Evolutionary conservation across 2,888 invertebrate genomes (phyloP).

Genomic region (Carcina quercana): DNA sequence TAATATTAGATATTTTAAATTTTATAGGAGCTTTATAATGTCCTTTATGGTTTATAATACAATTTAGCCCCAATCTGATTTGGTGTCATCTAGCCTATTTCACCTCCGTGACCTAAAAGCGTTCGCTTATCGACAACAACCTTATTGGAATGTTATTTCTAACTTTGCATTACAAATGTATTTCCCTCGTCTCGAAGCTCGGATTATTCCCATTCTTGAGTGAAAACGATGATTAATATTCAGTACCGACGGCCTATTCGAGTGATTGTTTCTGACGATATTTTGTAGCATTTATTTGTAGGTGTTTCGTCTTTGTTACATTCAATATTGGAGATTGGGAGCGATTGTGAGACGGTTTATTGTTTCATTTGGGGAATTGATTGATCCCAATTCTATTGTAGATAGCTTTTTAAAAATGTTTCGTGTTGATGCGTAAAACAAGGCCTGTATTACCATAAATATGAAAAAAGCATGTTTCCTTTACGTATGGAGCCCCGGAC

Average conservation of each 20-base stretch:
- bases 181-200: constrained; percentile 56
- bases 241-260: constrained; percentile 70
- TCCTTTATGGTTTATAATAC: too few relatives aligned
- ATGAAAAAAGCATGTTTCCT: too few relatives aligned
- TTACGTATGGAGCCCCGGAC: too few relatives aligned
- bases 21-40: too few relatives aligned
- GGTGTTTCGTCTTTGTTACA: constrained; percentile 45
- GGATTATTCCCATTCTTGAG: constrained; percentile 65
- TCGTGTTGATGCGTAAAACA: not conserved
- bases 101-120: constrained; percentile 39
- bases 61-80: too few relatives aligned
- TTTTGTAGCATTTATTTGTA: constrained; percentile 25
- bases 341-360: constrained; percentile 51
- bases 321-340: constrained; percentile 50
- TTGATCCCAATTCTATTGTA: constrained; percentile 19
- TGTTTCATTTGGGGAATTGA: constrained; percentile 39
- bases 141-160: constrained; percentile 68
- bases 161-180: constrained; percentile 74
- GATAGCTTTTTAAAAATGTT: constrained; percentile 6
- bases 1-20: too few relatives aligned
- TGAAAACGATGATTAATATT: constrained; percentile 71
- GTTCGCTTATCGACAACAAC: constrained; percentile 68
- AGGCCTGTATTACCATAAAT: too few relatives aligned
- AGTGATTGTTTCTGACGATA: constrained; percentile 63
- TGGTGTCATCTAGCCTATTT: too few relatives aligned